Percentiles rank a stretch among this genome's conserved stretches.
Conservation (phyloP, 2,113 vertebrate species). For the Caranx melampygus region DNA sequence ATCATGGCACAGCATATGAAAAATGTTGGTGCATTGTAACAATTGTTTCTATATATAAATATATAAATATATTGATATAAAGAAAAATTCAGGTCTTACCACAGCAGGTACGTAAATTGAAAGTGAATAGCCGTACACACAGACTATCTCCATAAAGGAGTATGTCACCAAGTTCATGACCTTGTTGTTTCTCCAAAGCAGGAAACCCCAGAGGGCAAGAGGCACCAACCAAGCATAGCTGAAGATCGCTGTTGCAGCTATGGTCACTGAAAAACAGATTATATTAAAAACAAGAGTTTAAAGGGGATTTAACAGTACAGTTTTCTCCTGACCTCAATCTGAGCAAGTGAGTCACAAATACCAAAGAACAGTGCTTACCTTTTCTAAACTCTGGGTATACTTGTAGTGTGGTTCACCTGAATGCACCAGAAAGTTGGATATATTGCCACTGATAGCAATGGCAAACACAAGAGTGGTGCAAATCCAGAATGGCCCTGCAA, state of each 20-base stretch:
- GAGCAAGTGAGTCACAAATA: not conserved
- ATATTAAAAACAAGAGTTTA: not conserved
- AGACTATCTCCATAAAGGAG: slow-evolving; percentile 96
- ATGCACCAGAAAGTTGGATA: slow-evolving; percentile 91
- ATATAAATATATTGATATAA: no score
- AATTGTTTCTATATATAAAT: no score
- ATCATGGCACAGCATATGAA: not conserved
- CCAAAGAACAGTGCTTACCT: slow-evolving; percentile 80
- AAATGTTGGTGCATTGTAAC: not conserved
- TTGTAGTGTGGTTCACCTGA: slow-evolving; percentile 84
- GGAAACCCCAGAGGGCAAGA: slow-evolving; percentile 93
- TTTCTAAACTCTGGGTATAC: slow-evolving; percentile 95
- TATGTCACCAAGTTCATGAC: slow-evolving; percentile 93
- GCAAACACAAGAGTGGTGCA: slow-evolving; percentile 97
- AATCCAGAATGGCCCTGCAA: slow-evolving; percentile 97
- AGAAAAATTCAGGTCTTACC: slow-evolving; percentile 81
- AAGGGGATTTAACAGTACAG: not conserved
- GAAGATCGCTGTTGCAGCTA: slow-evolving; percentile 94
- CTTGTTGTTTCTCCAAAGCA: slow-evolving; percentile 95
- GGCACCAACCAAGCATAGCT: slow-evolving; percentile 95
- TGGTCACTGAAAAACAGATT: slow-evolving; percentile 87
- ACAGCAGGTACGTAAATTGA: slow-evolving; percentile 95
- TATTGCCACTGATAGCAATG: slow-evolving; percentile 95
- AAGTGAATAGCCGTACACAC: slow-evolving; percentile 97
- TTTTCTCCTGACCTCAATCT: not conserved